These are phyloP conservation scores for Cynoglossus semilaevis DNA, from an alignment of 2,113 vertebrate species.

Conservation along the genomic window DNA sequence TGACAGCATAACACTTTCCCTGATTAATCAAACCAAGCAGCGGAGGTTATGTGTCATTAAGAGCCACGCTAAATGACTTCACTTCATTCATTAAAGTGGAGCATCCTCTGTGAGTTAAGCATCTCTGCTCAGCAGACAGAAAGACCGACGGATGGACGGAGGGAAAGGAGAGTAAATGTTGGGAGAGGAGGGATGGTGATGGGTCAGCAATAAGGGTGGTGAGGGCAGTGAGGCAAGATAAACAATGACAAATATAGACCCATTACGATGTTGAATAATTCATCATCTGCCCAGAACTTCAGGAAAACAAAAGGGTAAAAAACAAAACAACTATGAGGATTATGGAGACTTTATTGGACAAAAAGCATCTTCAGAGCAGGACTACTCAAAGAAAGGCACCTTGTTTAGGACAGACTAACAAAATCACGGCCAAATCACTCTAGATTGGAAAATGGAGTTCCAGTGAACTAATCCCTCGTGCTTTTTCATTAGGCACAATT, in stretches of 20 bases:
- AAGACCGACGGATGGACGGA: constrained; percentile 31
- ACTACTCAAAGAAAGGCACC: constrained; percentile 28
- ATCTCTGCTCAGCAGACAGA: constrained; percentile 34
- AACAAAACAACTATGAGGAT: constrained; percentile 45
- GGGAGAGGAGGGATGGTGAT: constrained; percentile 40
- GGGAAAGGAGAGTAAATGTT: constrained; percentile 38
- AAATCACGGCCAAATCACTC: constrained; percentile 36
- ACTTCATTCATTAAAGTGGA: constrained; percentile 73
- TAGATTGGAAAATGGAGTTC: constrained; percentile 33
- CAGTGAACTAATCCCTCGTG: constrained; percentile 28
- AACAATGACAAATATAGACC: constrained; percentile 74
- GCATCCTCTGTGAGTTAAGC: constrained; percentile 52
- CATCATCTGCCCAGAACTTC: constrained; percentile 57
- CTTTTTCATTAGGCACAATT: constrained; percentile 45
- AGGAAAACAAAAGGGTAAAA: constrained; percentile 54
- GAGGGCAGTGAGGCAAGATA: constrained; percentile 60
- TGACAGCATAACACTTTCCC: constrained; percentile 68
- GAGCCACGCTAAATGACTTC: constrained; percentile 66
- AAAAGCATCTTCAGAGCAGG: constrained; percentile 45
- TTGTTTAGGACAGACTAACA: constrained; percentile 23
- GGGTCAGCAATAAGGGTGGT: constrained; percentile 46
- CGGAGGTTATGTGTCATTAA: constrained; percentile 69
- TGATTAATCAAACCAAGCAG: constrained; percentile 73
- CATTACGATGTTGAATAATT: constrained; percentile 74
- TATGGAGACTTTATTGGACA: constrained; percentile 34